These are phyloP conservation scores for Phocoena phocoena DNA, from an alignment of 2,113 vertebrate species.

Conservation along the genomic window DNA sequence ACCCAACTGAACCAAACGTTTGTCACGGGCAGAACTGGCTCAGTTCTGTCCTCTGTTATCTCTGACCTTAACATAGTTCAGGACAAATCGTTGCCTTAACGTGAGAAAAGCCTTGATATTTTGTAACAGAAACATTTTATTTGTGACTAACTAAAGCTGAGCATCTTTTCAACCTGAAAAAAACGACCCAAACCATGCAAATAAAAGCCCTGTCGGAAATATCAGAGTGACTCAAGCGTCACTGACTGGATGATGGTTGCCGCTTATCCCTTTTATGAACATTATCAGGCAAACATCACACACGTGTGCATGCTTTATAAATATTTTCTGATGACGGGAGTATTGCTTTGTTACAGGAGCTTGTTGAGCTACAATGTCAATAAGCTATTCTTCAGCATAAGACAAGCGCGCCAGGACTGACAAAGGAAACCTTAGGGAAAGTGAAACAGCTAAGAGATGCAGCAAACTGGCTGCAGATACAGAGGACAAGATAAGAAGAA, in stretches of 20 bases:
- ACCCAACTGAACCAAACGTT: background rate
- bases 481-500: conserved; percentile 85
- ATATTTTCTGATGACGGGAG: background rate
- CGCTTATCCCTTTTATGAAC: background rate
- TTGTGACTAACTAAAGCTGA: background rate
- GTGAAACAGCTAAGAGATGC: conserved; percentile 84
- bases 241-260: background rate
- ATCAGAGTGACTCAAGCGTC: background rate
- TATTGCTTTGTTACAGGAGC: conserved; percentile 82
- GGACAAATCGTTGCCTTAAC: background rate
- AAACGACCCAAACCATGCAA: background rate
- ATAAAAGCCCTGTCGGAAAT: background rate
- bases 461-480: conserved; percentile 83
- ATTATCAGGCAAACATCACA: background rate
- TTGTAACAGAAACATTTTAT: background rate
- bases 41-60: background rate
- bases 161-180: background rate
- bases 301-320: background rate
- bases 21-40: background rate
- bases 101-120: background rate
- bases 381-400: conserved; percentile 84
- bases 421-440: conserved; percentile 77
- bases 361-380: conserved; percentile 80
- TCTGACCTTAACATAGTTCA: background rate
- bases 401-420: conserved; percentile 50